Base-by-base conservation (phyloP, 30 jellyfish, hydroid and myxozoan species). In the Sanderia malayensis region DNA sequence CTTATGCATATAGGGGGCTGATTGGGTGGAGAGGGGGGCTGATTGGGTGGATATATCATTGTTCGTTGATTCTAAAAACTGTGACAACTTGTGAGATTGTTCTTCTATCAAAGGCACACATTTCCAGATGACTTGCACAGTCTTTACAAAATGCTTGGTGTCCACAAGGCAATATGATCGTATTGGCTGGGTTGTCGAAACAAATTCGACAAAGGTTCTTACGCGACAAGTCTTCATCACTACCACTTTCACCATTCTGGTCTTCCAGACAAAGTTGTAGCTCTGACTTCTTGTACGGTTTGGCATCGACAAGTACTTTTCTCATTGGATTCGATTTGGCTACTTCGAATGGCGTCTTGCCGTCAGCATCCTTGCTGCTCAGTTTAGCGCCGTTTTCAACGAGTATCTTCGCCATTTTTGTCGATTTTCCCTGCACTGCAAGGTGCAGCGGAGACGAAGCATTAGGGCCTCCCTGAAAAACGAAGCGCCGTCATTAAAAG, bases 341-440 rank as follows among this genome's bases (percentile, higher is more conserved):
- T 4, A 76, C 95, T 76, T 87, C 96, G 67, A 87, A 87, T 31
- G 96, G 89, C 23, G 96, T 87, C 64, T 81, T 80, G n/a, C 94
- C 94, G 34, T 80, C 86, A 1, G 77, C 74, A 68, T 87, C 73
- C 26, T 68, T 41, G 20, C 77, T 63, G 46, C 90, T 87, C 7
- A 87, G 80, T 22, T 74, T 70, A 60, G 92, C 96, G 1, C 94
- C 94, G 49, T 64, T 31, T 58, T 73, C 80, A 31, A 87, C 80
- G 33, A 87, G 70, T 46, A 74, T 22, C 46, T 62, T 31, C 4
- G 87, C 92, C 17, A 87, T 46, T 1, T 65, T 44, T 1, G 80
- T 52, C 4, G 89, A 67, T 31, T 76, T 61, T 7, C 79, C 44
- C 2, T 66, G 73, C 25, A 84, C 86, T 22, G 94, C 94, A 26